Conservation (phyloP, 1,140 invertebrate genomes). For the Triops cancriformis region DNA sequence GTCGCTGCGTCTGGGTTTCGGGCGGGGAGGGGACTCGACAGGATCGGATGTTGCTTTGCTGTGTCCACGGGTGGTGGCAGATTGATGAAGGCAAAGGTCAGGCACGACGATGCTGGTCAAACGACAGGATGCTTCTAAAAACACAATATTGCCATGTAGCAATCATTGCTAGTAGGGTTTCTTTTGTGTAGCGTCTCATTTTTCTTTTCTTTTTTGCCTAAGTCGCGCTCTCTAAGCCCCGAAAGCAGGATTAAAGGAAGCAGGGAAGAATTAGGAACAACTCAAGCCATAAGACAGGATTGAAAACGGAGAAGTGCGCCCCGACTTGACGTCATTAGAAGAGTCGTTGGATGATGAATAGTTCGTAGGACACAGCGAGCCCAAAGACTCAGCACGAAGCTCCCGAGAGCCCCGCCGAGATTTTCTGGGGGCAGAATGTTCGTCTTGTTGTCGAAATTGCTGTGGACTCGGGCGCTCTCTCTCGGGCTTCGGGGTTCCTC, state of each 20-base stretch:
- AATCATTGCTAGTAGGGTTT: background rate
- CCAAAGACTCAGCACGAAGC: background rate
- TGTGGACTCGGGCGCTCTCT: background rate
- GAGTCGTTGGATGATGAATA: background rate
- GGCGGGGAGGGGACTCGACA: background rate
- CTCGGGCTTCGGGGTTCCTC: background rate
- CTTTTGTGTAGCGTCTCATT: background rate
- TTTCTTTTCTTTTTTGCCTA: background rate
- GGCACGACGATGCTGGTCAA: background rate
- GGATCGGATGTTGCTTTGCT: background rate
- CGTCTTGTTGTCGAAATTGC: background rate
- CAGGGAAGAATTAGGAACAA: background rate
- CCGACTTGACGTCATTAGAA: background rate
- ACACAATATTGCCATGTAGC: background rate
- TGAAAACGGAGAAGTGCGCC: background rate
- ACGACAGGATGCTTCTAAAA: background rate
- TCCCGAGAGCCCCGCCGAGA: background rate
- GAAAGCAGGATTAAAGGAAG: background rate
- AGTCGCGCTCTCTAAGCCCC: background rate
- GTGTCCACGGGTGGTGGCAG: background rate
- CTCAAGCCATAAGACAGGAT: too few species aligned
- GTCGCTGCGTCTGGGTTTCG: background rate
- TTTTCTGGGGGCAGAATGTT: background rate
- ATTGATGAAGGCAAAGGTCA: slow-evolving; percentile 10
- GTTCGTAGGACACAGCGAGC: background rate